Conservation (phyloP, 2,888 invertebrate species). For the Selenia dentaria region DNA sequence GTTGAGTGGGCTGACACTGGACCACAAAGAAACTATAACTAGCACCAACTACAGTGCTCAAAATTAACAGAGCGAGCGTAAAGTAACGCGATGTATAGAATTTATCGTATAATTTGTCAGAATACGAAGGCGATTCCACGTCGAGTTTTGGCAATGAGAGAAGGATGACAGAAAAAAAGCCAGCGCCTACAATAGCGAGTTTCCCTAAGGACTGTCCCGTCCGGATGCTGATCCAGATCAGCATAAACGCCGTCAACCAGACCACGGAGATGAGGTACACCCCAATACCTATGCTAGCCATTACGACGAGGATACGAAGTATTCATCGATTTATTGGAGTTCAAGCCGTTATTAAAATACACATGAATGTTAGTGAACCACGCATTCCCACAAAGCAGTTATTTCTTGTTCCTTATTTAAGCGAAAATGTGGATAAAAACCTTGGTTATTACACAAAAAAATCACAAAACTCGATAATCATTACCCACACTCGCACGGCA, state of each 20-base stretch:
- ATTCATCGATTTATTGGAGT: slow-evolving; percentile 34
- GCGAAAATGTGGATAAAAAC: slow-evolving; percentile 36
- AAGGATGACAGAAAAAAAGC: slow-evolving; percentile 84
- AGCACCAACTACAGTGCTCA: slow-evolving; percentile 54
- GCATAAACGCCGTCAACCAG: slow-evolving; percentile 86
- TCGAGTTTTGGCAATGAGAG: slow-evolving; percentile 85
- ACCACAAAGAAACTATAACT: slow-evolving; percentile 57
- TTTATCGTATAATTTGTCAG: slow-evolving; percentile 79
- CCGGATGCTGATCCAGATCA: slow-evolving; percentile 87
- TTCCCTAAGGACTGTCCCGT: slow-evolving; percentile 87
- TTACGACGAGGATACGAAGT: slow-evolving; percentile 40
- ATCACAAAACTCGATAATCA: slow-evolving; percentile 31
- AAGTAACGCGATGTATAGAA: slow-evolving; percentile 60
- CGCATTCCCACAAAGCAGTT: slow-evolving; percentile 43
- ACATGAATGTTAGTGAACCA: slow-evolving; percentile 42
- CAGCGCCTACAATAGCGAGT: slow-evolving; percentile 81
- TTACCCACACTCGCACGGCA: slow-evolving; percentile 8
- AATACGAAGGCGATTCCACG: slow-evolving; percentile 45
- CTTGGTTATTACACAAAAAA: slow-evolving; percentile 36
- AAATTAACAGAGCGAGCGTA: slow-evolving; percentile 53
- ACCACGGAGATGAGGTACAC: slow-evolving; percentile 86
- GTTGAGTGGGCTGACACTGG: slow-evolving; percentile 63
- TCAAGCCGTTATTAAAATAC: slow-evolving; percentile 50
- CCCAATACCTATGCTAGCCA: slow-evolving; percentile 86
- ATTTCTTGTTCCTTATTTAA: slow-evolving; percentile 36